Evolutionary conservation across 2,797 vertebrate species (phyloP).

Genomic region (Hypotaenidia philippensis): DNA sequence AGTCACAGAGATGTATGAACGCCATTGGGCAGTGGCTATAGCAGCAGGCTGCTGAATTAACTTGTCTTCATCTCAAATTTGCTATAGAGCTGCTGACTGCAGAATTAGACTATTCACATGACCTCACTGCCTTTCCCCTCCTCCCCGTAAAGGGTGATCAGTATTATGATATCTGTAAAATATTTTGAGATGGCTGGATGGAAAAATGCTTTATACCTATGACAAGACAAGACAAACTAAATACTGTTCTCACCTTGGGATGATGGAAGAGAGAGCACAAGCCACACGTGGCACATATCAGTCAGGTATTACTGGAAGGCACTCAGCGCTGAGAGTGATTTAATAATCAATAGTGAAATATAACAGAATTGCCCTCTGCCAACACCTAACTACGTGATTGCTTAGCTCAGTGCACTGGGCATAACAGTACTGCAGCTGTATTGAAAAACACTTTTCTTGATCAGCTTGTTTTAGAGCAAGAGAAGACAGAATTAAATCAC

Average conservation of each 20-base stretch:
- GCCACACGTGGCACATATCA: rapidly evolving
- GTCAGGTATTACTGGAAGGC: not conserved
- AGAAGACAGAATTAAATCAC: not conserved
- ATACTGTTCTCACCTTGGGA: not conserved
- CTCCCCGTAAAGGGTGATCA: rapidly evolving
- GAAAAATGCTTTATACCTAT: not conserved
- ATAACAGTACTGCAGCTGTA: not conserved
- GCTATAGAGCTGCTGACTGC: not conserved
- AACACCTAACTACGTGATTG: rapidly evolving
- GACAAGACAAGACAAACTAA: not conserved
- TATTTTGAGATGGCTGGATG: not conserved
- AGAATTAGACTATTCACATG: not conserved
- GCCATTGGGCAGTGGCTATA: not conserved
- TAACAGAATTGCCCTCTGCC: not conserved
- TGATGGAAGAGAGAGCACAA: not conserved
- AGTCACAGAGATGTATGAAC: not conserved
- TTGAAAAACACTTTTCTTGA: not conserved
- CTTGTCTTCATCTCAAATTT: not conserved
- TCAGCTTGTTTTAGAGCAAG: not conserved
- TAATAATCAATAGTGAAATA: not conserved
- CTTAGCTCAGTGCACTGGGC: not conserved
- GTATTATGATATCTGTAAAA: not conserved
- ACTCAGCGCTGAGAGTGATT: not conserved
- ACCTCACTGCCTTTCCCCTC: not conserved
- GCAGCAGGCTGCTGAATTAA: not conserved